Conservation (phyloP, 1,140 invertebrate genomes). For the Oedothorax gibbosus region DNA sequence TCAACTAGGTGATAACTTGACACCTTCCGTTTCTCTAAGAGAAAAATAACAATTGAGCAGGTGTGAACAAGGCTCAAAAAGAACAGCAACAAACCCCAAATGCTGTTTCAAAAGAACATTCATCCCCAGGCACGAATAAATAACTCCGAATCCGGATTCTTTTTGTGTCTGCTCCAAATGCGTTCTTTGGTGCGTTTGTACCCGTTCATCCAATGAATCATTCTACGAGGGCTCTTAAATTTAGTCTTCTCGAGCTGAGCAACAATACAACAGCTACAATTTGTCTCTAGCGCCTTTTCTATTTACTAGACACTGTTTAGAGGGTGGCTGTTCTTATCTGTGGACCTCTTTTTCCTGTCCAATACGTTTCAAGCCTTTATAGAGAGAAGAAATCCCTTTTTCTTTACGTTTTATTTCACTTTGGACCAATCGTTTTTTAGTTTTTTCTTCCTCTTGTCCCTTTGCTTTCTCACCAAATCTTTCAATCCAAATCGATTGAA, state of each 20-base stretch:
- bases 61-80: too few relatives aligned
- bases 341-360: slow-evolving; percentile 38
- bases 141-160: slow-evolving; percentile 27
- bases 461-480: slow-evolving; percentile 45
- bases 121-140: slow-evolving; percentile 38
- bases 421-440: slow-evolving; percentile 2
- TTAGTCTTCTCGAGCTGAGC: slow-evolving; percentile 51
- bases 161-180: slow-evolving; percentile 2
- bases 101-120: too few relatives aligned
- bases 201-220: slow-evolving; percentile 56
- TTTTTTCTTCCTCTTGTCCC: slow-evolving; percentile 3
- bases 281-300: slow-evolving; percentile 53
- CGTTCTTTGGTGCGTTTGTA: slow-evolving; percentile 39
- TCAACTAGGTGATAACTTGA: too few relatives aligned
- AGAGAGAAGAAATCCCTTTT: slow-evolving; percentile 14
- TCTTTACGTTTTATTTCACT: slow-evolving; percentile 25
- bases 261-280: slow-evolving; percentile 58
- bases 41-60: too few relatives aligned
- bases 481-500: slow-evolving; percentile 56
- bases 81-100: too few relatives aligned
- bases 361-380: slow-evolving; percentile 46
- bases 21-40: too few relatives aligned
- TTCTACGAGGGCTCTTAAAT: slow-evolving; percentile 53
- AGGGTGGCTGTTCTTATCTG: not conserved
- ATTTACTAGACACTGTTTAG: slow-evolving; percentile 44